phyloP scores from a whole-genome alignment of 2,113 vertebrate genomes.

The Clarias batrachus region DNA sequence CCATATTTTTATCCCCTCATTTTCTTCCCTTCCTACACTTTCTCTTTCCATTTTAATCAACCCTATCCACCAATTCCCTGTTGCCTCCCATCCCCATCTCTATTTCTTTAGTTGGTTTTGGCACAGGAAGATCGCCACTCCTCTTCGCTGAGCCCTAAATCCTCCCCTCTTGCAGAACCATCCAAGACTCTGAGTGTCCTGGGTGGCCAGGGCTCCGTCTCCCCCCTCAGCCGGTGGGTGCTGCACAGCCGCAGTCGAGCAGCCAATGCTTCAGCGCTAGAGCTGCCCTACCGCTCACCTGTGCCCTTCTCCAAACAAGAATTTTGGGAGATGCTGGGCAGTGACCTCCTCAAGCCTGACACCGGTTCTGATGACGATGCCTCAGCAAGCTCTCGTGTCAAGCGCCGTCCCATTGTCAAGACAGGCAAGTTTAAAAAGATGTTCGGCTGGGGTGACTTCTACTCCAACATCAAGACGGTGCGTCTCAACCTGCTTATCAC shows the following conservation, averaged over 20 bases:
- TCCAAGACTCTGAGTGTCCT: constrained; percentile 73
- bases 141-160: constrained; percentile 49
- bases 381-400: constrained; percentile 70
- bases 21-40: background rate
- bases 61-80: constrained; percentile 8
- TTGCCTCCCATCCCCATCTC: constrained; percentile 8
- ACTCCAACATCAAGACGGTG: constrained; percentile 98
- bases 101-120: constrained; percentile 68
- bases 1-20: background rate
- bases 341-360: constrained; percentile 70
- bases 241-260: constrained; percentile 72
- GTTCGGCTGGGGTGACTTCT: constrained; percentile 98
- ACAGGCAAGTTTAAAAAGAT: constrained; percentile 89
- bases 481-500: constrained; percentile 95
- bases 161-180: constrained; percentile 65
- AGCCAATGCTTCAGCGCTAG: constrained; percentile 76
- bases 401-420: constrained; percentile 76
- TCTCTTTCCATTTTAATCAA: constrained; percentile 26
- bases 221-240: constrained; percentile 79
- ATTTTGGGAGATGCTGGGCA: constrained; percentile 81
- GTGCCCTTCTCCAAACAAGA: constrained; percentile 78
- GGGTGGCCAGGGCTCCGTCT: constrained; percentile 67
- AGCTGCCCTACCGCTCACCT: constrained; percentile 78
- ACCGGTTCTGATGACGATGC: constrained; percentile 58
- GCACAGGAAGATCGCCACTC: constrained; percentile 70